phyloP scores from a whole-genome alignment of 2,113 vertebrate species.

The Pollimyrus isidori region DNA sequence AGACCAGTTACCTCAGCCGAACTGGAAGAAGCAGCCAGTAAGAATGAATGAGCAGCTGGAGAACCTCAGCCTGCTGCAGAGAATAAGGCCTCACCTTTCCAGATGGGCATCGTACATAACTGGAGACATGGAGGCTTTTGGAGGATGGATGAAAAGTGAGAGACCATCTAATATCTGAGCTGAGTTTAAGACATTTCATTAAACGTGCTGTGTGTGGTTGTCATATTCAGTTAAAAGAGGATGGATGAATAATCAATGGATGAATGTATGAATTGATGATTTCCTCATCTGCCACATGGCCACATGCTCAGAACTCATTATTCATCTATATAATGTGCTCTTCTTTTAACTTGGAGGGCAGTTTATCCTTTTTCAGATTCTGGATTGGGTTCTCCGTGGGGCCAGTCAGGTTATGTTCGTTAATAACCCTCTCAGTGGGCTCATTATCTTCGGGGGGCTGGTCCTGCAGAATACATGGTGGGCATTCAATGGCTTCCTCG shows the following conservation, averaged over 20 bases:
- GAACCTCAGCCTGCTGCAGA: slow-evolving; percentile 8
- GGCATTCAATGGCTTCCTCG: slow-evolving; percentile 82
- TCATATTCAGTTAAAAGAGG: background rate
- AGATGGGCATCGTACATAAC: slow-evolving; percentile 52
- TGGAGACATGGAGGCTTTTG: slow-evolving; percentile 60
- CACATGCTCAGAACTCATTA: background rate
- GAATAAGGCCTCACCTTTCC: slow-evolving; percentile 30
- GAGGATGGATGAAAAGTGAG: slow-evolving; percentile 61
- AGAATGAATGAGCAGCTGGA: background rate
- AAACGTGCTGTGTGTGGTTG: background rate
- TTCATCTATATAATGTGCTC: background rate
- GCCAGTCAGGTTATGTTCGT: slow-evolving; percentile 94
- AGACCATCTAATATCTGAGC: background rate
- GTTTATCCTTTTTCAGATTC: slow-evolving; percentile 72
- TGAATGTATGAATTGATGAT: background rate
- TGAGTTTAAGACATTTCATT: background rate
- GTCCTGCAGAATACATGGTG: slow-evolving; percentile 89
- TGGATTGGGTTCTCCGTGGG: slow-evolving; percentile 90
- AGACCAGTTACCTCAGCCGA: background rate
- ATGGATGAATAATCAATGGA: background rate
- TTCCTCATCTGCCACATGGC: background rate
- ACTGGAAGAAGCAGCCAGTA: background rate
- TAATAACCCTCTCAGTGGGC: slow-evolving; percentile 85
- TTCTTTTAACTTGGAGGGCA: slow-evolving; percentile 58
- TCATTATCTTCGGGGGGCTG: slow-evolving; percentile 74